Evolutionary conservation across 2,113 vertebrate species (phyloP), one percentile per base, ranked within the genome.

Genomic region (Corvus hawaiiensis): DNA sequence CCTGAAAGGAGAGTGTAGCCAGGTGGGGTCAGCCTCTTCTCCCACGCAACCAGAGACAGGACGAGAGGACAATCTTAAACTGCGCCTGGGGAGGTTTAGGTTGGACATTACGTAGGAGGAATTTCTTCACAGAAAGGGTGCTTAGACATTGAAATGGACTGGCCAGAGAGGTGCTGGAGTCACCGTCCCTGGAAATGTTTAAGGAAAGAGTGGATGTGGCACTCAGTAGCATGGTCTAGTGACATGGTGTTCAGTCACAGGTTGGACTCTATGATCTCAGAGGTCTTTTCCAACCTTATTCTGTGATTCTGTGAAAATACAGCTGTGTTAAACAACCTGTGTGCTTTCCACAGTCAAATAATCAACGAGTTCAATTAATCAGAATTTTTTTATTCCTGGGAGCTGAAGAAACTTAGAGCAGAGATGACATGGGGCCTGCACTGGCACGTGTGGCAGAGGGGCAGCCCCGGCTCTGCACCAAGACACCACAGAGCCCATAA

Each of bases 401-500:
- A 39, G 43, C 16, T 4, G 28, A n/a, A 39, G 24, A 54, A 39
- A 12, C 15, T 20, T 3, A 9, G 64, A 37, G 52, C 41, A 39
- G 71, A 56, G 24, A 12, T 11, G 7, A 28, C 18, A 20, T 0
- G 6, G 23, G 4, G 52, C 28, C 24, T 41, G 28, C 2, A 1
- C 13, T 2, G 7, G 22, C 5, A 4, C 9, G 32, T 6, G 35
- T 2, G 13, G 51, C 49, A n/a, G 64, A 2, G 21, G 11, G 23
- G 41, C 41, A 19, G 67, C 24, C 52, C 15, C 13, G 6, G 51
- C 48, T 55, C 30, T 9, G 21, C 8, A 2, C 24, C 8, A 8
- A 7, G 44, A 32, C 11, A 2, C 32, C 3, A 2, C 2, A 5
- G 44, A 27, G 46, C 55, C 5, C 10, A 11, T 1, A 7, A 11